phyloP scores from a whole-genome alignment of 2,113 vertebrate genomes.

The Nycticorax nycticorax region DNA sequence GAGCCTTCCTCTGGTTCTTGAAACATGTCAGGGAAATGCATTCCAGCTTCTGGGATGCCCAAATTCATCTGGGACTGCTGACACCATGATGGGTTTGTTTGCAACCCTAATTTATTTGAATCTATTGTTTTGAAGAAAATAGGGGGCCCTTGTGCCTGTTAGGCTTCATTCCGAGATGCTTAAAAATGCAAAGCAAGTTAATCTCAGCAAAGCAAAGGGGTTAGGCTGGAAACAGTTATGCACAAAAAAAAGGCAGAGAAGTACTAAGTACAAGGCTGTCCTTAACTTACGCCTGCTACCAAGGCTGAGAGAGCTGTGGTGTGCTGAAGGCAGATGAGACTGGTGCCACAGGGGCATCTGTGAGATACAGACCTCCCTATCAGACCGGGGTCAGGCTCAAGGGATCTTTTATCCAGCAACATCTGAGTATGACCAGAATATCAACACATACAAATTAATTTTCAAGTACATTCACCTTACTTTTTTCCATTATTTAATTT shows the following conservation, averaged over 20 bases:
- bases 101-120: neutral
- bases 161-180: neutral
- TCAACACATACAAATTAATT: neutral
- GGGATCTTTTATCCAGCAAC: neutral
- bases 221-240: neutral
- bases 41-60: neutral
- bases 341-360: neutral
- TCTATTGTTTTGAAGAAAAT: conserved; percentile 8
- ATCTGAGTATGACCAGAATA: neutral
- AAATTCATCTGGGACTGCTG: neutral
- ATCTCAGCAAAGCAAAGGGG: neutral
- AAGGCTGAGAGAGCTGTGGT: neutral
- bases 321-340: neutral
- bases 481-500: neutral
- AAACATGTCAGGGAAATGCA: neutral
- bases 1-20: neutral
- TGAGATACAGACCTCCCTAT: neutral
- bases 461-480: neutral
- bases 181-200: neutral
- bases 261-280: neutral
- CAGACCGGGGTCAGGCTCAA: neutral
- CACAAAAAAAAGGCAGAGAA: neutral
- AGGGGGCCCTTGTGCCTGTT: neutral
- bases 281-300: neutral
- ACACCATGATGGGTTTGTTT: neutral